These are phyloP conservation scores for Parazoanthus atlanticus DNA, from an alignment of 92 coral and sea anemone species.

Conservation along the genomic window DNA sequence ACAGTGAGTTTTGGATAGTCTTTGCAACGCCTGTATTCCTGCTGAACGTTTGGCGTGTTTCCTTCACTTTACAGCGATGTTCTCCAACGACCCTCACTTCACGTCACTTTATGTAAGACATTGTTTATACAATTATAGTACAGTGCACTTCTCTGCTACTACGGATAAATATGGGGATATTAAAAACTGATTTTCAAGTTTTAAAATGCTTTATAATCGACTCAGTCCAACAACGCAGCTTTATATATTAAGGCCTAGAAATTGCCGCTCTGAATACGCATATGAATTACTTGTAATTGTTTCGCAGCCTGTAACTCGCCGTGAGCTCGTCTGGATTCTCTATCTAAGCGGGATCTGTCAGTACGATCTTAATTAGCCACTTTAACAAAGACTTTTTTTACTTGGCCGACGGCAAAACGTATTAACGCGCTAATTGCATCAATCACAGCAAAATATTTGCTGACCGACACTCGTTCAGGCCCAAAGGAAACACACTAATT, in stretches of 20 bases:
- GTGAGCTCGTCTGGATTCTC: background rate
- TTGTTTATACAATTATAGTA: too few species aligned
- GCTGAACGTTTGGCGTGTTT: background rate
- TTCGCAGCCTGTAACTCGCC: background rate
- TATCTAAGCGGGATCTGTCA: slow-evolving; percentile 28
- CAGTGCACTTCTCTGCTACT: too few species aligned
- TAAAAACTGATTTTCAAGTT: too few species aligned
- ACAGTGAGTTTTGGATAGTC: background rate
- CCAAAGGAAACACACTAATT: slow-evolving; percentile 35
- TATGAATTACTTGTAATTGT: too few species aligned
- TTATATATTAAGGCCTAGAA: too few species aligned
- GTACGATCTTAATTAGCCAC: slow-evolving; percentile 62
- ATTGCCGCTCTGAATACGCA: too few species aligned
- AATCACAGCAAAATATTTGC: slow-evolving; percentile 43
- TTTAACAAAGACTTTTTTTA: slow-evolving; percentile 52
- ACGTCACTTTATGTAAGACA: too few species aligned
- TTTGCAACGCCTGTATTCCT: background rate
- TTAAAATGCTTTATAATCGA: too few species aligned
- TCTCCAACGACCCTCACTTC: too few species aligned
- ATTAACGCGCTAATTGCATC: slow-evolving; percentile 53
- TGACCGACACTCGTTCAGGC: slow-evolving; percentile 23
- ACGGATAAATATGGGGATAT: too few species aligned
- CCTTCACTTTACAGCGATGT: too few species aligned
- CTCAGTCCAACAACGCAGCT: background rate
- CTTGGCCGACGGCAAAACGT: slow-evolving; percentile 46